phyloP scores from a whole-genome alignment of 2,113 vertebrate species.

The Colistium nudipinnis region DNA sequence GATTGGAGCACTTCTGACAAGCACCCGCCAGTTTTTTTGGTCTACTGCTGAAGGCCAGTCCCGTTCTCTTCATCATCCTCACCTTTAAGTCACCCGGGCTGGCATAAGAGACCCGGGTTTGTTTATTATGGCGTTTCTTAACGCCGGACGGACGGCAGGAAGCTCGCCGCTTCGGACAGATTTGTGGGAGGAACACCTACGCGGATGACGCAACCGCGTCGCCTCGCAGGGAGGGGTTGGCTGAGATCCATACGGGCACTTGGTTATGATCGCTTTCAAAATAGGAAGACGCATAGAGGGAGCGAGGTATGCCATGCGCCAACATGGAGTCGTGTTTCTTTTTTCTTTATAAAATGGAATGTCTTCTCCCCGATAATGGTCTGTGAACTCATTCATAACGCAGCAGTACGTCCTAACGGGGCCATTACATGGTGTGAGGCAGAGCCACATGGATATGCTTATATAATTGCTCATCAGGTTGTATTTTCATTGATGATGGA shows the following conservation, averaged over 20 bases:
- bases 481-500: constrained; percentile 66
- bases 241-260: constrained; percentile 43
- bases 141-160: constrained; percentile 22
- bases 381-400: constrained; percentile 31
- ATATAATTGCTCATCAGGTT: constrained; percentile 67
- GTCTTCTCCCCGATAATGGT: constrained; percentile 44
- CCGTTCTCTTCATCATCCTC: constrained; percentile 32
- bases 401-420: constrained; percentile 24
- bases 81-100: constrained; percentile 16
- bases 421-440: constrained; percentile 37
- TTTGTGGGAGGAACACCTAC: constrained; percentile 61
- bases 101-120: constrained; percentile 36
- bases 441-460: constrained; percentile 39
- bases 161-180: constrained; percentile 47
- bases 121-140: constrained; percentile 25
- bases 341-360: constrained; percentile 13
- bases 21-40: constrained; percentile 10
- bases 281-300: constrained; percentile 20
- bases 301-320: neutral
- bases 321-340: constrained; percentile 12
- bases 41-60: constrained; percentile 32
- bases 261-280: constrained; percentile 33
- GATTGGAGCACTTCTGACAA: constrained; percentile 10
- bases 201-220: constrained; percentile 65
- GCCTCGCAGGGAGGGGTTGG: constrained; percentile 53